phyloP scores from a whole-genome alignment of 2,797 vertebrate genomes.

The Gastrophryne carolinensis region DNA sequence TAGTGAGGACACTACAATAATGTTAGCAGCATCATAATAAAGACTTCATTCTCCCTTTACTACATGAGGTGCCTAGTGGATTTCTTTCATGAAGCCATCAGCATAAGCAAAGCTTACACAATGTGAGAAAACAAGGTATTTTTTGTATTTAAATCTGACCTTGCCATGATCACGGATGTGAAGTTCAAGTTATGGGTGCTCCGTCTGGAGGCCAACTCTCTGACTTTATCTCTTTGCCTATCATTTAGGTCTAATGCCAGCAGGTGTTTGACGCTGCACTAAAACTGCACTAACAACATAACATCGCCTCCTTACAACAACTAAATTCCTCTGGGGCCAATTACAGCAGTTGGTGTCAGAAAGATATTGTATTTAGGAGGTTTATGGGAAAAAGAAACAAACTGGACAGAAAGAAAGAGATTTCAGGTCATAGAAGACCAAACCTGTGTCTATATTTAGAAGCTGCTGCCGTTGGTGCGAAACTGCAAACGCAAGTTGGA shows the following conservation, averaged over 20 bases:
- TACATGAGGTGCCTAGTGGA: background rate
- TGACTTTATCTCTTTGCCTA: background rate
- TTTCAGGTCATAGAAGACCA: background rate
- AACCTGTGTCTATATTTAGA: conserved; percentile 3
- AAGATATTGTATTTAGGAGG: conserved; percentile 23
- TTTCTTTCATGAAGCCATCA: background rate
- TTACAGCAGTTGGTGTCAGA: conserved; percentile 17
- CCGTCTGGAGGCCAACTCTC: too few species aligned
- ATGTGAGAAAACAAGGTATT: background rate
- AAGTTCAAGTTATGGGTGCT: background rate
- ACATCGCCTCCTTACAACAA: conserved; percentile 10
- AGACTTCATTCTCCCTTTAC: background rate
- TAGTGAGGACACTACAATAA: too few species aligned
- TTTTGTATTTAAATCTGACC: background rate
- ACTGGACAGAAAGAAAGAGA: background rate
- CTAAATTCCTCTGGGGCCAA: conserved; percentile 33
- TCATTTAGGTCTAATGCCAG: conserved; percentile 28
- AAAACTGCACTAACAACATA: conserved; percentile 23
- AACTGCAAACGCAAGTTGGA: background rate
- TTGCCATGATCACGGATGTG: background rate
- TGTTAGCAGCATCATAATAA: background rate
- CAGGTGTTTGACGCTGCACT: conserved; percentile 24
- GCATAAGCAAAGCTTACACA: background rate
- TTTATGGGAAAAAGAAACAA: background rate
- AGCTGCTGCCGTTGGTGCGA: background rate